Percentiles rank a stretch among this genome's conserved stretches.
phyloP scores from a whole-genome alignment of 2,113 vertebrate genomes.

The Melanerpes formicivorus region DNA sequence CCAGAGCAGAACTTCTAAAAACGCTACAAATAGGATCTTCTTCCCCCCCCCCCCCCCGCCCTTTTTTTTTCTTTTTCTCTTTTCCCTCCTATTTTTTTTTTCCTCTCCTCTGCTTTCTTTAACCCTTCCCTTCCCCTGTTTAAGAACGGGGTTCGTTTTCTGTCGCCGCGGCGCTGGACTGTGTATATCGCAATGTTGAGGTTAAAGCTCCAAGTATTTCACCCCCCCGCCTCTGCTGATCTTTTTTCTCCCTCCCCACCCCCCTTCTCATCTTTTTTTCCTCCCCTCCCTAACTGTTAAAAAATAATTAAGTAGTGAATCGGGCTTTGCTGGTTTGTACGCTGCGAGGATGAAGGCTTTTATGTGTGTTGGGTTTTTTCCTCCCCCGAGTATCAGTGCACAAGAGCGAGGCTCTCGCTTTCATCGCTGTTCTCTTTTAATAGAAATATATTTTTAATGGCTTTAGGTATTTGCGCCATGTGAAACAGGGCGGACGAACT shows the following conservation, averaged over 20 bases:
- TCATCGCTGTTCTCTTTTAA: background rate
- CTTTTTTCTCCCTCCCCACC: background rate
- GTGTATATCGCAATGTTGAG: background rate
- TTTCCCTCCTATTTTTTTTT: no score
- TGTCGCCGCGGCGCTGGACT: background rate
- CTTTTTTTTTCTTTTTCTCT: background rate
- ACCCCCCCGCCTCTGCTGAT: background rate
- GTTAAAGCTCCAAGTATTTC: slow-evolving; percentile 14
- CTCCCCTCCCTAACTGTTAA: background rate
- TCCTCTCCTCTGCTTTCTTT: slow-evolving; percentile 25
- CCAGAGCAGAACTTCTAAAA: slow-evolving; percentile 82
- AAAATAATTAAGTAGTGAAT: slow-evolving; percentile 20
- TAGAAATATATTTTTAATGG: background rate
- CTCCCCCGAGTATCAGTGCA: background rate
- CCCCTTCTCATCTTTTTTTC: background rate
- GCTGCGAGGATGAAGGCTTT: slow-evolving; percentile 13
- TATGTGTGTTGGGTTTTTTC: background rate
- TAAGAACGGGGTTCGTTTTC: slow-evolving; percentile 17
- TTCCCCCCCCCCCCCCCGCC: background rate
- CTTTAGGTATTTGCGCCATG: background rate
- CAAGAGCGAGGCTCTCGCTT: background rate
- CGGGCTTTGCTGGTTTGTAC: slow-evolving; percentile 10
- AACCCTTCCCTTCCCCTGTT: slow-evolving; percentile 75
- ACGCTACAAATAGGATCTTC: slow-evolving; percentile 78
- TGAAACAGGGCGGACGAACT: slow-evolving; percentile 13